Evolutionary conservation across 1,140 invertebrate genomes (phyloP).

Genomic region (Drosophila gunungcola): DNA sequence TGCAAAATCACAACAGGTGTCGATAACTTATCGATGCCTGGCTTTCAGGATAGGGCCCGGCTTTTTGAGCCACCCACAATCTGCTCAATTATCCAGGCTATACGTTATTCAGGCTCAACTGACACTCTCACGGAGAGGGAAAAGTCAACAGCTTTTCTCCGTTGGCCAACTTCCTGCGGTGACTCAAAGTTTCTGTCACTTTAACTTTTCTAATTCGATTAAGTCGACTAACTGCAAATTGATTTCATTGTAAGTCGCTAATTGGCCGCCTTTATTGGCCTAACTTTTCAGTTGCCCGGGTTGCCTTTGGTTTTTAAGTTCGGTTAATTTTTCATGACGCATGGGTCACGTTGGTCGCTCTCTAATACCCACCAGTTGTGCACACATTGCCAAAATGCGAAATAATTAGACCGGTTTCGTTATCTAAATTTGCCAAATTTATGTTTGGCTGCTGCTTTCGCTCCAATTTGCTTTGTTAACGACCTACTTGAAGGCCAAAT

Average conservation of each 20-base stretch:
- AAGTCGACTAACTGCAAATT: slow-evolving; percentile 73
- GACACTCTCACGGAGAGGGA: background rate
- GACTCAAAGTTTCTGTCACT: slow-evolving; percentile 65
- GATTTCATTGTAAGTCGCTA: slow-evolving; percentile 74
- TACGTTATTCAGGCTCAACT: slow-evolving; percentile 26
- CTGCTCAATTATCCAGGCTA: slow-evolving; percentile 36
- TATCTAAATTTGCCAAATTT: slow-evolving; percentile 20
- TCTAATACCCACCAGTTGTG: slow-evolving; percentile 51
- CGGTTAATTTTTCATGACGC: background rate
- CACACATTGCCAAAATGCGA: slow-evolving; percentile 57
- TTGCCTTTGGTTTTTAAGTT: background rate
- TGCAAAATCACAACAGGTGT: slow-evolving; percentile 25
- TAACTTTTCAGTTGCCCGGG: slow-evolving; percentile 44
- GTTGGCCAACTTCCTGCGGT: slow-evolving; percentile 32
- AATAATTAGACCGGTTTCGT: slow-evolving; percentile 36
- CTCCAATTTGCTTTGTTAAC: background rate
- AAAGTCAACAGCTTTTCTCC: slow-evolving; percentile 41
- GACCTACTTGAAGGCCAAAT: slow-evolving; percentile 20
- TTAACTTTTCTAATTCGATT: slow-evolving; percentile 75
- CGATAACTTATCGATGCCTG: slow-evolving; percentile 33
- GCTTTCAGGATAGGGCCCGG: background rate
- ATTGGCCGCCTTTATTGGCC: slow-evolving; percentile 54
- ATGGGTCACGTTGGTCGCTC: background rate
- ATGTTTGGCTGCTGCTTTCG: slow-evolving; percentile 14
- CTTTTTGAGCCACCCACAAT: slow-evolving; percentile 17